Evolutionary conservation across 2,797 vertebrate species (phyloP), one percentile per base, ranked within the genome.

Genomic region (Meriones psammophilus): DNA sequence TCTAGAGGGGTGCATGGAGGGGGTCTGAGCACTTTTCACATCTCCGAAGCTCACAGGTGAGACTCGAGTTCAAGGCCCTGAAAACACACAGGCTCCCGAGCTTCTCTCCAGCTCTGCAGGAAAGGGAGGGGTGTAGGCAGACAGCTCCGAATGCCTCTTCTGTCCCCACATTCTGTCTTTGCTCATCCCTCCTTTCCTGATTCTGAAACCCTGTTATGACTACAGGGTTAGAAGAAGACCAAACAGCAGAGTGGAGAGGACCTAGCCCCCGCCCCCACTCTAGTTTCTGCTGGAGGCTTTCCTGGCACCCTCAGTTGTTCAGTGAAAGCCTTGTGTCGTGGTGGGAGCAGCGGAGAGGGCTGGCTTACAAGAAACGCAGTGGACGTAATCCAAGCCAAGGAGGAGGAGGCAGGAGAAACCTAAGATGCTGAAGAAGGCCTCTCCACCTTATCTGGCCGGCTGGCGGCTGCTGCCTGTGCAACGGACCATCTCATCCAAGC

Each of bases 381-480:
- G 26, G 28, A 77, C 1, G 30, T 88, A 92, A 78, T 86, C 92
- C 12, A 2, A 58, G 85, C 96, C 30, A 33, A 30, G 64, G 96
- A 93, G 74, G 78, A 64, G 46, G 42, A 50, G 5, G 42, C 50
- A 0, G 18, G 83, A 96, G 94, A 97, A 96, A 89, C 54, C 77
- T 92, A 96, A 92, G 33, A 80, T 46, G 77, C 30, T 0, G 33
- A 62, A 93, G 87, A 68, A 93, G n/a, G 95, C 94, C 39, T 71
- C 84, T 86, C 36, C 28, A 6, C 84, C 95, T 81, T 90, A 26
- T 88, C 88, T 90, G 56, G 87, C 8, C 1, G 42, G 76, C 17
- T 28, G 54, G 94, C 71, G 50, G 64, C 68, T 68, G 88, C 84
- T 93, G 91, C 83, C 80, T 97, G 97, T 97, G 92, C 94, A 98